phyloP scores from a whole-genome alignment of 2,888 invertebrate species.

The Lasioglossum leucozonium region DNA sequence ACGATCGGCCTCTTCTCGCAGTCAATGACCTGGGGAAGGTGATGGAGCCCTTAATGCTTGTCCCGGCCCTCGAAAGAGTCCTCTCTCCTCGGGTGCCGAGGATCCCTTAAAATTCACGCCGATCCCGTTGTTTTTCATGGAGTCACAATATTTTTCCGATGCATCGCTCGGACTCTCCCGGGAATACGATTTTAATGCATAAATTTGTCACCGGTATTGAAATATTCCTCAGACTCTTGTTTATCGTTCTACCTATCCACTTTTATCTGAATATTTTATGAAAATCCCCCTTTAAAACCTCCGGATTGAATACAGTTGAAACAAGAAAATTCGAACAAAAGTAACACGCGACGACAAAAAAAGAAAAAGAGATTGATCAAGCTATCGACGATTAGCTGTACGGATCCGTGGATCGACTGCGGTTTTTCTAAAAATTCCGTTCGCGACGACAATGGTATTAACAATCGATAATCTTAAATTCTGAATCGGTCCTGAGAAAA shows the following conservation, averaged over 20 bases:
- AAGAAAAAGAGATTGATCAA: too few relatives aligned
- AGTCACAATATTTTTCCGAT: slow-evolving; percentile 11
- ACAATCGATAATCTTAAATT: too few relatives aligned
- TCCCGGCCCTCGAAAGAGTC: background rate
- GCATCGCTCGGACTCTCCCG: background rate
- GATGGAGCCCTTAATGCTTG: slow-evolving; percentile 12
- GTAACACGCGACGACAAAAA: background rate
- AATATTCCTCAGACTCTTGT: slow-evolving; percentile 9
- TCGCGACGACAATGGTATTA: too few relatives aligned
- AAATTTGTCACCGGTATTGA: slow-evolving; percentile 9
- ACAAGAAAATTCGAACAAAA: background rate
- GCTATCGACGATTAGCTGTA: background rate
- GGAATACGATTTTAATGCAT: slow-evolving; percentile 23
- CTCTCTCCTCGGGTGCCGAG: background rate
- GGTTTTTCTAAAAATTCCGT: background rate
- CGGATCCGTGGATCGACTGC: background rate
- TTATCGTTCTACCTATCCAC: slow-evolving; percentile 13
- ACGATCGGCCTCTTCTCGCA: slow-evolving; percentile 1
- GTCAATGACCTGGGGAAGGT: slow-evolving; percentile 6
- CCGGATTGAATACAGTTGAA: background rate
- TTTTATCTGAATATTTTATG: slow-evolving; percentile 17
- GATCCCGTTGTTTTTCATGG: slow-evolving; percentile 9
- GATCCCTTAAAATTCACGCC: slow-evolving; percentile 3
- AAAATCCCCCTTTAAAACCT: background rate
- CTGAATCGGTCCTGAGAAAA: too few relatives aligned